phyloP scores from a whole-genome alignment of 2,888 invertebrate species.

The Hypomecis punctinalis region DNA sequence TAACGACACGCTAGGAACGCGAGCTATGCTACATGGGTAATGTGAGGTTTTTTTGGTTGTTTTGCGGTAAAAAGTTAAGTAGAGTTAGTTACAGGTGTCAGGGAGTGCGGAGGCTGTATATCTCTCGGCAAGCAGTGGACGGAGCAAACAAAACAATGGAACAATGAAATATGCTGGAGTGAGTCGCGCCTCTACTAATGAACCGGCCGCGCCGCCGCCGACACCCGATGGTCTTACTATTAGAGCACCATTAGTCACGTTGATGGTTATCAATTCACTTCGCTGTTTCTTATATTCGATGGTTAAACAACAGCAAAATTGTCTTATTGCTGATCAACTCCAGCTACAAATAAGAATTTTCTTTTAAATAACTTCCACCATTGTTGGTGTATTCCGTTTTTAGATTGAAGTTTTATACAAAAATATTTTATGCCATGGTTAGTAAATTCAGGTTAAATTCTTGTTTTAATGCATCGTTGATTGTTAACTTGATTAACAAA shows the following conservation, averaged over 20 bases:
- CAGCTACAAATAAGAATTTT: not conserved
- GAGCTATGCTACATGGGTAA: conserved; percentile 42
- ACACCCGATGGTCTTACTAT: conserved; percentile 20
- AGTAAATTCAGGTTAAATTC: conserved; percentile 27
- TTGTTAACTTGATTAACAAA: conserved; percentile 33
- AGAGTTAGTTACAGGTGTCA: conserved; percentile 59
- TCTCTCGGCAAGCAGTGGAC: conserved; percentile 62
- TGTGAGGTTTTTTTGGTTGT: conserved; percentile 39
- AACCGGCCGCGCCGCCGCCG: conserved; percentile 49
- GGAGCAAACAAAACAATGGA: conserved; percentile 66
- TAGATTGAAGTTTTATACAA: no score
- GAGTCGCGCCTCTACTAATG: conserved; percentile 68
- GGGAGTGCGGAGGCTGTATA: conserved; percentile 56
- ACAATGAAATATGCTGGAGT: conserved; percentile 68
- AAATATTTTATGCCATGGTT: no score
- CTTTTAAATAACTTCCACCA: no score
- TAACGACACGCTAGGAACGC: conserved; percentile 43
- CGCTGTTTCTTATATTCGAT: conserved; percentile 16
- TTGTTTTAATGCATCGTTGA: conserved; percentile 26
- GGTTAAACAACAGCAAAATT: conserved; percentile 16
- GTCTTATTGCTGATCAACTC: conserved; percentile 5
- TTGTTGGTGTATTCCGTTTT: no score
- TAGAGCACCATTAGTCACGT: conserved; percentile 34
- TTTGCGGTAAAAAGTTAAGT: conserved; percentile 46
- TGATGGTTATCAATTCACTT: conserved; percentile 30